Percentiles rank a stretch among this genome's conserved stretches.
Conservation (phyloP, 2,797 vertebrate species). For the Steatocranus sp. region DNA sequence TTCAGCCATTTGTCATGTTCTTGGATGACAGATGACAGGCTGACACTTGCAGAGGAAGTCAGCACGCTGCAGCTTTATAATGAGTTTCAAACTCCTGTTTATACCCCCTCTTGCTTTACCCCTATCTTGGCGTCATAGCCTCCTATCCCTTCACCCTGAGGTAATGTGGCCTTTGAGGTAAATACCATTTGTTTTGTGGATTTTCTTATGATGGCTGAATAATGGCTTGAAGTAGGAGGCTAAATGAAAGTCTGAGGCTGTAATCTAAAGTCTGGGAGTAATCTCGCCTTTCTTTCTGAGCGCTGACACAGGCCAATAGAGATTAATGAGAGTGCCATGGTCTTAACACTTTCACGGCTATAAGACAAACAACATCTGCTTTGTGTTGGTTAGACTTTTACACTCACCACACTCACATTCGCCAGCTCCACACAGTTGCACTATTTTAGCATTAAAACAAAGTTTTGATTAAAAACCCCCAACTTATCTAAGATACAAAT, state of each 20-base stretch:
- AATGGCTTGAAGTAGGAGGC: slow-evolving; percentile 73
- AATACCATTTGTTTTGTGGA: slow-evolving; percentile 79
- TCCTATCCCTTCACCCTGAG: slow-evolving; percentile 1
- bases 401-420: neutral
- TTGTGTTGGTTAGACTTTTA: slow-evolving; percentile 30
- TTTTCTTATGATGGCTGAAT: slow-evolving; percentile 73
- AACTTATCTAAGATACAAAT: neutral
- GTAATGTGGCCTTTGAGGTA: slow-evolving; percentile 68
- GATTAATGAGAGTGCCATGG: slow-evolving; percentile 74
- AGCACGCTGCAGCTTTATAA: slow-evolving; percentile 23
- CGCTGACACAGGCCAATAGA: slow-evolving; percentile 72
- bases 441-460: neutral
- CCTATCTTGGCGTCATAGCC: neutral
- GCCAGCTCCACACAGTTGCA: neutral
- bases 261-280: too few relatives aligned
- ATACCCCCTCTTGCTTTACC: slow-evolving; percentile 7
- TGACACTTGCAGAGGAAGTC: slow-evolving; percentile 35
- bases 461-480: neutral
- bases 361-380: slow-evolving; percentile 18
- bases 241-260: slow-evolving; percentile 77
- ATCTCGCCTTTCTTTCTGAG: slow-evolving; percentile 72
- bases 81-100: slow-evolving; percentile 46
- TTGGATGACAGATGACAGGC: slow-evolving; percentile 60
- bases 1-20: slow-evolving; percentile 55
- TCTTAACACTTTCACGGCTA: slow-evolving; percentile 56